phyloP scores from a whole-genome alignment of 2,888 invertebrate genomes.

The Acrobasis repandana region DNA sequence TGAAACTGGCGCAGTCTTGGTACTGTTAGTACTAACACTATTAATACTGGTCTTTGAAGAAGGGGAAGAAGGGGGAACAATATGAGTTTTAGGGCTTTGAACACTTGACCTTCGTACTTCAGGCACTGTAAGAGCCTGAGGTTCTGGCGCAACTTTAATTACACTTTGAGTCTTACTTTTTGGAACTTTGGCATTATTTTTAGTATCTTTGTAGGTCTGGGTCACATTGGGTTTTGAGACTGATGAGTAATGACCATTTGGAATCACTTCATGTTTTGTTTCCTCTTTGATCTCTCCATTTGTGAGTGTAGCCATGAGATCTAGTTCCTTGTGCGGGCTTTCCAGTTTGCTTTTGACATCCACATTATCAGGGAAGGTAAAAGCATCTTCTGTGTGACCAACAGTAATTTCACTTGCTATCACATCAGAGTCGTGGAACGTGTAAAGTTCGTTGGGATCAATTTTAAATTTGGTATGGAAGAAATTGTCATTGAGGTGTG shows the following conservation, averaged over 20 bases:
- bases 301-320: constrained; percentile 53
- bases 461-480: constrained; percentile 78
- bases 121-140: constrained; percentile 44
- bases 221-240: constrained; percentile 34
- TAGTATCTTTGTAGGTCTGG: constrained; percentile 47
- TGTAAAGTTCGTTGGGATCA: constrained; percentile 77
- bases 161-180: constrained; percentile 58
- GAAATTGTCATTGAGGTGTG: constrained; percentile 72
- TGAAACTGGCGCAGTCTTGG: constrained; percentile 40
- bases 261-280: constrained; percentile 51
- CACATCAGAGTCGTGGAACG: constrained; percentile 78
- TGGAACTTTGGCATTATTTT: constrained; percentile 64
- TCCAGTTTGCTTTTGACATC: constrained; percentile 60
- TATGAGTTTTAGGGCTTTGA: constrained; percentile 55
- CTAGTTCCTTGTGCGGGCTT: constrained; percentile 62
- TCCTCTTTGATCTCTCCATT: constrained; percentile 66
- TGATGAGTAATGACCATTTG: constrained; percentile 66
- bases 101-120: constrained; percentile 50
- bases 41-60: constrained; percentile 67
- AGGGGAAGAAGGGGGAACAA: constrained; percentile 40
- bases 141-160: constrained; percentile 41
- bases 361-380: constrained; percentile 62
- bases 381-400: constrained; percentile 74
- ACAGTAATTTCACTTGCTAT: constrained; percentile 77
- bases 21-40: constrained; percentile 58